phyloP scores from a whole-genome alignment of 92 coral and sea anemone species.

The Epizoanthus illoricatus region DNA sequence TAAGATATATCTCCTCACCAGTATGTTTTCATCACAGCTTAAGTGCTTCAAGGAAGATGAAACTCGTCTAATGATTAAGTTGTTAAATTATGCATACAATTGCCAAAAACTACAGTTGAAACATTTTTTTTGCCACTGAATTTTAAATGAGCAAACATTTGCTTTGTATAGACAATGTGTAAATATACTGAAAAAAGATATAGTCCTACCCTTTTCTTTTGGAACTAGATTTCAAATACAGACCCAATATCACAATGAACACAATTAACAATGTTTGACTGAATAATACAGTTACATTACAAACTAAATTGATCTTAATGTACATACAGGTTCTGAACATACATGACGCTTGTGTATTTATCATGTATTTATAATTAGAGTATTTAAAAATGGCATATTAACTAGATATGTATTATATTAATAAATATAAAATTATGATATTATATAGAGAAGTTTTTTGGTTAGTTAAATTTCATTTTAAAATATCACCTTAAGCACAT shows the following conservation, averaged over 20 bases:
- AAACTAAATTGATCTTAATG: neutral
- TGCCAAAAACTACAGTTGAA: neutral
- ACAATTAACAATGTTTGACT: neutral
- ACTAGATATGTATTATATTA: too few species aligned
- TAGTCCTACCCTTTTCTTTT: neutral
- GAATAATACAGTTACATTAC: neutral
- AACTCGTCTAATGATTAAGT: too few species aligned
- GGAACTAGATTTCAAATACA: neutral
- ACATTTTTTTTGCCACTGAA: neutral
- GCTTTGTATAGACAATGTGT: neutral
- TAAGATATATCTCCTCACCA: neutral
- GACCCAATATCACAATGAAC: neutral
- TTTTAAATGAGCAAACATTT: slow-evolving; percentile 28
- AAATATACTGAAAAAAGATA: neutral
- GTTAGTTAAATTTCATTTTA: too few species aligned
- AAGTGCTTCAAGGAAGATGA: neutral
- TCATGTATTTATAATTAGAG: too few species aligned
- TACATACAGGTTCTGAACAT: too few species aligned
- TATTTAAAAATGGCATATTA: too few species aligned
- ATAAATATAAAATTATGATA: too few species aligned
- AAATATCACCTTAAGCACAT: too few species aligned
- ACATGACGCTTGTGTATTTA: too few species aligned
- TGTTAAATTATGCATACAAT: slow-evolving; percentile 4
- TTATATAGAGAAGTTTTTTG: too few species aligned
- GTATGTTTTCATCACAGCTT: neutral